Conservation (phyloP, 2,113 vertebrate species). For the Paramormyrops kingsleyae region DNA sequence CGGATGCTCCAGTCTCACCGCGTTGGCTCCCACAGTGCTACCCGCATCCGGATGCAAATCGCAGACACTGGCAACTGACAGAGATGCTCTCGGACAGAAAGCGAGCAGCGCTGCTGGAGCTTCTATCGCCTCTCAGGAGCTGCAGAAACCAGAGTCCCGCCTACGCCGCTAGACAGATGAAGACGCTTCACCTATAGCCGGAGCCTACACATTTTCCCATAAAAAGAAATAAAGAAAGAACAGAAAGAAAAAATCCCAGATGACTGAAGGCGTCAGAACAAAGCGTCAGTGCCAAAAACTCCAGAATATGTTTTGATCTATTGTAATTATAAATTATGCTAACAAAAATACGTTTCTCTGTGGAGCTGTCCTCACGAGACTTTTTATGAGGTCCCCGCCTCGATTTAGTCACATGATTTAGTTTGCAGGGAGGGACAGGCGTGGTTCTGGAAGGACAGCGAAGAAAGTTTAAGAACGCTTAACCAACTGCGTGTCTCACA, state of each 20-base stretch:
- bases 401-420: background rate
- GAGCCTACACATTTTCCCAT: slow-evolving; percentile 14
- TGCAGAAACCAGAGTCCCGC: slow-evolving; percentile 59
- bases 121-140: slow-evolving; percentile 57
- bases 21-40: slow-evolving; percentile 4
- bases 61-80: slow-evolving; percentile 44
- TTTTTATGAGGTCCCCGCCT: background rate
- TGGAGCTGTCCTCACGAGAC: background rate
- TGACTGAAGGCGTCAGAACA: background rate
- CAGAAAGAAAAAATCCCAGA: background rate
- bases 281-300: background rate
- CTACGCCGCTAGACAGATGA: slow-evolving; percentile 63
- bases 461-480: background rate
- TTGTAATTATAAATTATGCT: background rate
- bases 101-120: slow-evolving; percentile 51
- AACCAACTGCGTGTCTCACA: background rate
- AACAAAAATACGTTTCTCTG: background rate
- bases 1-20: background rate
- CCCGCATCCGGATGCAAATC: slow-evolving; percentile 46
- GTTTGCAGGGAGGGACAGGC: slow-evolving; percentile 10
- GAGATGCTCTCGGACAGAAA: slow-evolving; percentile 53
- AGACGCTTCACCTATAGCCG: slow-evolving; percentile 53
- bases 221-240: background rate
- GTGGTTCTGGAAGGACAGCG: background rate
- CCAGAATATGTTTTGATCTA: background rate